Conservation (phyloP, 2,888 invertebrate species). For the Hedya salicella region DNA sequence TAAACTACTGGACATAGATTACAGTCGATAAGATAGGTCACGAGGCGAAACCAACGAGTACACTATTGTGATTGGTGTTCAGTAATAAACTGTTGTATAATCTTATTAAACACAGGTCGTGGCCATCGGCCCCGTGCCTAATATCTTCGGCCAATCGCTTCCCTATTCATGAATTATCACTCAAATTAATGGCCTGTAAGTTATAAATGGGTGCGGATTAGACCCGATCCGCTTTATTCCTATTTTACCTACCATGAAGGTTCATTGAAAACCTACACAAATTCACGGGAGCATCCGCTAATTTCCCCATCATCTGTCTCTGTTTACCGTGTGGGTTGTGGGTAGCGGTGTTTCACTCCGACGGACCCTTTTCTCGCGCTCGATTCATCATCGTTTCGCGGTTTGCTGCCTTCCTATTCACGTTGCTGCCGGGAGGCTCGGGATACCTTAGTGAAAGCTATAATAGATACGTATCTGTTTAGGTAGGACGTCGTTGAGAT, state of each 20-base stretch:
- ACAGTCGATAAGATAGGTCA: too few species aligned
- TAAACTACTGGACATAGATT: too few species aligned
- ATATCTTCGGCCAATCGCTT: slow-evolving; percentile 78
- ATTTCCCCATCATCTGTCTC: slow-evolving; percentile 72
- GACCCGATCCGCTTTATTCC: slow-evolving; percentile 82
- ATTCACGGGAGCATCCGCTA: slow-evolving; percentile 81
- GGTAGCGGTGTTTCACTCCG: slow-evolving; percentile 62
- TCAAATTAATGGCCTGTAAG: slow-evolving; percentile 85
- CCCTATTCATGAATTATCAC: slow-evolving; percentile 80
- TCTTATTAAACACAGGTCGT: slow-evolving; percentile 34
- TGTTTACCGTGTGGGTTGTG: slow-evolving; percentile 55
- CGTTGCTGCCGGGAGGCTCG: slow-evolving; percentile 46
- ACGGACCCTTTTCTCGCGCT: slow-evolving; percentile 71
- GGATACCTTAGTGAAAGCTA: slow-evolving; percentile 24
- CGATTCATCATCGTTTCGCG: slow-evolving; percentile 86
- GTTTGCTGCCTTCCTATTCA: slow-evolving; percentile 83
- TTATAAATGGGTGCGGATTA: slow-evolving; percentile 83
- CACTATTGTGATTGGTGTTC: slow-evolving; percentile 19
- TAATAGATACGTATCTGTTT: slow-evolving; percentile 8
- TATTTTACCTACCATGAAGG: slow-evolving; percentile 84
- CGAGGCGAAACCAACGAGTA: too few species aligned
- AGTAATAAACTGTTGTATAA: slow-evolving; percentile 28
- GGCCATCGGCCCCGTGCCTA: slow-evolving; percentile 58
- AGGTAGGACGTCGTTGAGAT: not conserved
- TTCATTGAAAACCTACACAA: slow-evolving; percentile 85